phyloP scores from a whole-genome alignment of 2,888 invertebrate genomes.

The Thera britannica region DNA sequence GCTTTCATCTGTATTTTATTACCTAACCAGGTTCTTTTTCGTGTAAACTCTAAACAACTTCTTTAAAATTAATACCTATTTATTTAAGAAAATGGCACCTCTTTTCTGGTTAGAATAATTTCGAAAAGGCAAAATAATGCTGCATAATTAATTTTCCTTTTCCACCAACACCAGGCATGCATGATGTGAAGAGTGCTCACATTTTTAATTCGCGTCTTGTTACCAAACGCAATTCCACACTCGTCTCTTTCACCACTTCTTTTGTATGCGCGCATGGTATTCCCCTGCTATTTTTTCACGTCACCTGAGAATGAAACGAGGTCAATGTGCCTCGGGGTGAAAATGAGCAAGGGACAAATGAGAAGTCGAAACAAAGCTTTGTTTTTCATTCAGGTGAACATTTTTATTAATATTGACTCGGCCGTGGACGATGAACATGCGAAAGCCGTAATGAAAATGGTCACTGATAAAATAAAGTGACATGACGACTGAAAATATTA shows the following conservation, averaged over 20 bases:
- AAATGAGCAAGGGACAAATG: constrained; percentile 53
- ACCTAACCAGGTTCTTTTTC: neutral
- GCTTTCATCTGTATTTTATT: constrained; percentile 8
- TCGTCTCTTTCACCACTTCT: constrained; percentile 53
- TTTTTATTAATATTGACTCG: constrained; percentile 18
- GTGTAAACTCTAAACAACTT: neutral
- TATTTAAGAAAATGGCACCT: too few species aligned
- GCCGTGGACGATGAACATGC: neutral
- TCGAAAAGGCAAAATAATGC: neutral
- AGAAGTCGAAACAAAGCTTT: constrained; percentile 35
- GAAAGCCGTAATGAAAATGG: too few species aligned
- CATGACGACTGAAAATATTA: too few species aligned
- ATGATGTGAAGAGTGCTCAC: constrained; percentile 22
- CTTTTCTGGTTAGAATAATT: too few species aligned
- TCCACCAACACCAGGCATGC: constrained; percentile 19
- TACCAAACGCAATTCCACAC: constrained; percentile 27
- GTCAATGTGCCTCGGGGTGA: constrained; percentile 61
- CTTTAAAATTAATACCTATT: too few species aligned
- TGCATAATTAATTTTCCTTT: constrained; percentile 20
- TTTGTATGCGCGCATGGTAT: constrained; percentile 62
- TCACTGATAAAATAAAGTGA: too few species aligned
- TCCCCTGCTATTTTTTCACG: constrained; percentile 59
- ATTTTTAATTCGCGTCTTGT: constrained; percentile 26
- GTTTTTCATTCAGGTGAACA: constrained; percentile 15
- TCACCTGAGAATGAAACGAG: constrained; percentile 58